Conservation (phyloP, 2,888 invertebrate genomes). For the Drosophila kambysellisi region DNA sequence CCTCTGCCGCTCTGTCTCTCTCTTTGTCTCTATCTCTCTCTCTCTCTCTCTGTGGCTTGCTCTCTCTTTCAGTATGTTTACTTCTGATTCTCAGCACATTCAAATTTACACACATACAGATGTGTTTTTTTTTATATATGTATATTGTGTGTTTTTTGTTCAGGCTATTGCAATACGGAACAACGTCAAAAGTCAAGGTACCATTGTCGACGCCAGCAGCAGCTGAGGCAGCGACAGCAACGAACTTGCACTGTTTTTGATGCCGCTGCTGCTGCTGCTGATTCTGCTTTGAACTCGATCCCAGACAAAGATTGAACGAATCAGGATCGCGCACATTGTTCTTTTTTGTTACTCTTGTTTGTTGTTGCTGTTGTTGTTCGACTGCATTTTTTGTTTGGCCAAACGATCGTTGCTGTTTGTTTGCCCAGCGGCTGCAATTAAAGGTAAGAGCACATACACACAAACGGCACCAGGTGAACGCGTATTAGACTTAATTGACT, state of each 20-base stretch:
- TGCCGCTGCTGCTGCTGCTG: conserved; percentile 7
- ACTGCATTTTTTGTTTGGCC: conserved; percentile 30
- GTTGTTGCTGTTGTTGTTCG: conserved; percentile 12
- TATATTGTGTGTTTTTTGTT: conserved; percentile 34
- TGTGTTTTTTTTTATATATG: conserved; percentile 13
- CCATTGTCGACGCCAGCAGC: conserved; percentile 20
- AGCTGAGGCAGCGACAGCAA: conserved; percentile 40
- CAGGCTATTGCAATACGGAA: conserved; percentile 69
- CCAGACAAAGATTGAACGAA: conserved; percentile 28
- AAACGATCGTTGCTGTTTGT: conserved; percentile 23
- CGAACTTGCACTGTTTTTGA: conserved; percentile 46
- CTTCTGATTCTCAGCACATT: conserved; percentile 15
- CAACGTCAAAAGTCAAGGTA: conserved; percentile 74
- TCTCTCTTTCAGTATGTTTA: conserved; percentile 15
- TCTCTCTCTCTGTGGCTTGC: neutral
- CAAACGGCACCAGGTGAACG: conserved; percentile 24
- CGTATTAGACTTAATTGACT: conserved; percentile 69
- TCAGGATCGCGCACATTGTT: conserved; percentile 45
- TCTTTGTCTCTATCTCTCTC: neutral
- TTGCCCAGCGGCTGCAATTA: conserved; percentile 54
- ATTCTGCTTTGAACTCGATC: conserved; percentile 46
- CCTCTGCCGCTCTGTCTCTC: conserved; percentile 4
- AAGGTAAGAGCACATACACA: conserved; percentile 46
- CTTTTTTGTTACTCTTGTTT: conserved; percentile 19
- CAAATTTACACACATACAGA: conserved; percentile 8